Base-by-base conservation (phyloP, 35 echinoderm and acorn worm species). In the Apostichopus parvimensis region DNA sequence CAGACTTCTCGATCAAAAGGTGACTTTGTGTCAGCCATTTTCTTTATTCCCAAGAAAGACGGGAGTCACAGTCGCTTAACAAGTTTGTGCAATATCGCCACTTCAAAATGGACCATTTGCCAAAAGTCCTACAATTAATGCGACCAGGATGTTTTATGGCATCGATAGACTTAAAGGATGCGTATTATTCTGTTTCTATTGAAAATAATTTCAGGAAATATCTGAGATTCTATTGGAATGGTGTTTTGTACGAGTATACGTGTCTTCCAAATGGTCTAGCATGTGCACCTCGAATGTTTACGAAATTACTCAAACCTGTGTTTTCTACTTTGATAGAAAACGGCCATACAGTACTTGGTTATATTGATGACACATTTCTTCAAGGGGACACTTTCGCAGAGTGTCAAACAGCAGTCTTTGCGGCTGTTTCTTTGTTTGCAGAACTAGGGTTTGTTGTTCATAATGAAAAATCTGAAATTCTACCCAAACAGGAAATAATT, bases 271-370 rank as follows among this genome's bases (percentile, higher is more conserved):
- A 90, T 90, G 88, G 88, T 5, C 45, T 73, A 75, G 68, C 65
- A 77, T 90, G 64, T 77, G 66, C 88, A 77, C 66, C 71, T n/a
- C n/a, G n/a, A n/a, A n/a, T n/a, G n/a, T n/a, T n/a, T n/a, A n/a
- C n/a, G n/a, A n/a, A n/a, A n/a, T 76, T 78, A 75, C 1, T 90
- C 18, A 90, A 90, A 76, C 88, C 64, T n/a, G 20, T 90, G 45
- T 90, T 75, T 90, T 73, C 57, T 9, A 90, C 88, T 84, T 84
- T 84, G 81, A 84, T 84, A 84, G n/a, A n/a, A n/a, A n/a, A n/a
- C n/a, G n/a, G n/a, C n/a, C n/a, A n/a, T n/a, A n/a, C n/a, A n/a
- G n/a, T n/a, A n/a, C n/a, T n/a, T n/a, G n/a, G n/a, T n/a, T n/a
- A n/a, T n/a, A n/a, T n/a, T n/a, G n/a, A n/a, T n/a, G n/a, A 64